Conservation (phyloP, 2,113 vertebrate species). For the human region DNA sequence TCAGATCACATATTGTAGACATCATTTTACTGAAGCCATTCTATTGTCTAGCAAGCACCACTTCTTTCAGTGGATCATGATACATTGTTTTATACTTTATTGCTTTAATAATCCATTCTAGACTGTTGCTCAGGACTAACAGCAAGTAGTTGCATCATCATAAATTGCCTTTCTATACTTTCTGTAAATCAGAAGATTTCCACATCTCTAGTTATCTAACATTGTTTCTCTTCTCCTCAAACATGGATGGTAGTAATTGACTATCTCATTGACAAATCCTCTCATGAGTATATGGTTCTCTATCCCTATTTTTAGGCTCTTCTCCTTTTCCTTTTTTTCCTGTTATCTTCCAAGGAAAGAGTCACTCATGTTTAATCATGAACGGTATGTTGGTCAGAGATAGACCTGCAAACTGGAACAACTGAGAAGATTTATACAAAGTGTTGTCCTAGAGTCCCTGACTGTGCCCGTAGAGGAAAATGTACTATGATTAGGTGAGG, state of each 20-base stretch:
- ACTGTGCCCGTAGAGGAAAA: background rate
- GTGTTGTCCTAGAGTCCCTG: constrained; percentile 7
- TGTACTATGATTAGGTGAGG: background rate
- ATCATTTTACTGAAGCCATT: background rate
- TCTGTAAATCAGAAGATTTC: constrained; percentile 37
- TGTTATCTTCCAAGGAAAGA: constrained; percentile 8
- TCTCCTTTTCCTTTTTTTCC: background rate
- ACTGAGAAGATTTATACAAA: background rate
- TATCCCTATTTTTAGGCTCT: background rate
- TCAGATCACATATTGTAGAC: background rate
- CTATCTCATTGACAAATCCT: background rate
- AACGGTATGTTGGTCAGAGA: constrained; percentile 6
- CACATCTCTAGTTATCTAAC: background rate
- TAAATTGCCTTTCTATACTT: background rate
- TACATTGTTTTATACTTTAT: background rate
- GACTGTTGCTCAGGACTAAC: background rate
- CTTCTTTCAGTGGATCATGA: background rate
- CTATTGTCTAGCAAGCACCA: background rate
- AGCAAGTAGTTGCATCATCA: background rate
- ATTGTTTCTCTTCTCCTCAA: background rate
- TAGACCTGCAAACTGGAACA: background rate
- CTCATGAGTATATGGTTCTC: background rate
- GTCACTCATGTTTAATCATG: background rate
- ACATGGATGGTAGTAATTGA: background rate
- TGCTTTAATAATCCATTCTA: constrained; percentile 24